These are phyloP conservation scores for Mesembrinibis cayennensis DNA, from an alignment of 2,113 vertebrate genomes.

Conservation along the genomic window DNA sequence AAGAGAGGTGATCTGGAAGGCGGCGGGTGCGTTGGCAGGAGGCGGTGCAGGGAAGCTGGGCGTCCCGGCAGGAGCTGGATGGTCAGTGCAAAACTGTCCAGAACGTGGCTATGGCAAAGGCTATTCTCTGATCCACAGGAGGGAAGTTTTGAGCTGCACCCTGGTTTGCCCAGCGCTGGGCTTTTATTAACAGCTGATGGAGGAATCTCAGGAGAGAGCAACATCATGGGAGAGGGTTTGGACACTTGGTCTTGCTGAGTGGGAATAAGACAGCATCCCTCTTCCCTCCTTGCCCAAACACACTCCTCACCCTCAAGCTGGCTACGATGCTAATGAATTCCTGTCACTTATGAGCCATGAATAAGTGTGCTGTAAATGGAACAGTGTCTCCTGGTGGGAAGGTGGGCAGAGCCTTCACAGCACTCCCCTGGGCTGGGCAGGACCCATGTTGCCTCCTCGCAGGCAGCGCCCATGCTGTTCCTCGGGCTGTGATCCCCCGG, in stretches of 20 bases:
- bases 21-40: accelerated
- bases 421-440: background rate
- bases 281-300: background rate
- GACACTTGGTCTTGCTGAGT: background rate
- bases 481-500: background rate
- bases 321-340: background rate
- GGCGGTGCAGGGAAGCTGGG: background rate
- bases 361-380: background rate
- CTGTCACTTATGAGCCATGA: background rate
- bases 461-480: background rate
- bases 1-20: background rate
- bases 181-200: background rate
- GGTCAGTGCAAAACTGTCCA: background rate
- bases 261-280: background rate
- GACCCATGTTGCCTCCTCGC: background rate
- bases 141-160: background rate
- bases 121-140: background rate
- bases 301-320: background rate
- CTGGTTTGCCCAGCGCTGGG: background rate
- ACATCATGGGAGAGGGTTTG: background rate
- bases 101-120: background rate
- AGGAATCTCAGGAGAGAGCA: background rate
- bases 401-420: background rate
- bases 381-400: background rate
- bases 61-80: background rate